Percentiles rank a stretch among this genome's conserved stretches.
Conservation (phyloP, 2,888 invertebrate species). For the Calephelis perditalis region DNA sequence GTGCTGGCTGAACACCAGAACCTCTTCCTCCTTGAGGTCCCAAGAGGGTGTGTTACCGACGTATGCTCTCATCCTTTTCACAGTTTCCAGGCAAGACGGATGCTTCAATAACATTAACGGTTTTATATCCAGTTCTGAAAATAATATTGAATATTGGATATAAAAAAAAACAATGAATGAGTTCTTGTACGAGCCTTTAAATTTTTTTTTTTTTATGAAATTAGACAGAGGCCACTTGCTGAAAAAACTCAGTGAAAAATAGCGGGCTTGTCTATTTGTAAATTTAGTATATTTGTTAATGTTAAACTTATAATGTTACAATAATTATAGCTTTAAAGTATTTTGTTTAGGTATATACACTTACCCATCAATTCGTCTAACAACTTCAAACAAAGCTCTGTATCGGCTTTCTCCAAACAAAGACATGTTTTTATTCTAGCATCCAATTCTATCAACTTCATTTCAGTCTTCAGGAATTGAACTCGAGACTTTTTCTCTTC, state of each 20-base stretch:
- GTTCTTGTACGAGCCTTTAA: too few relatives aligned
- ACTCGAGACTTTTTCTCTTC: conserved; percentile 77
- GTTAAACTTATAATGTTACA: too few relatives aligned
- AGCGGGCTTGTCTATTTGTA: too few relatives aligned
- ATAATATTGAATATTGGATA: background rate
- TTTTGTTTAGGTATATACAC: conserved; percentile 19
- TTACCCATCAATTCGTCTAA: conserved; percentile 79
- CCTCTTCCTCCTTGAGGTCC: conserved; percentile 80
- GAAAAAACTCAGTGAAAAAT: too few relatives aligned
- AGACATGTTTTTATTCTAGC: conserved; percentile 82
- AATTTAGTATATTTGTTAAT: too few relatives aligned
- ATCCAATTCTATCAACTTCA: conserved; percentile 81
- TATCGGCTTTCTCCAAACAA: conserved; percentile 83
- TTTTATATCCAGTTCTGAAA: conserved; percentile 76
- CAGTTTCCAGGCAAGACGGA: conserved; percentile 86
- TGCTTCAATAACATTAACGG: conserved; percentile 89
- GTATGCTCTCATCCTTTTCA: conserved; percentile 86
- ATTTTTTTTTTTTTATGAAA: too few relatives aligned
- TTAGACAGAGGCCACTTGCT: too few relatives aligned
- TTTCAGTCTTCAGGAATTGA: conserved; percentile 81
- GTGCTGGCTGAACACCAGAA: conserved; percentile 80
- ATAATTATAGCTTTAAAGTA: too few relatives aligned
- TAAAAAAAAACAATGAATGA: too few relatives aligned
- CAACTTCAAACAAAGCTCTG: conserved; percentile 83
- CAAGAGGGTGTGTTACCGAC: conserved; percentile 88